Evolutionary conservation across 2,888 invertebrate species (phyloP).

Genomic region (Xylota sylvarum): DNA sequence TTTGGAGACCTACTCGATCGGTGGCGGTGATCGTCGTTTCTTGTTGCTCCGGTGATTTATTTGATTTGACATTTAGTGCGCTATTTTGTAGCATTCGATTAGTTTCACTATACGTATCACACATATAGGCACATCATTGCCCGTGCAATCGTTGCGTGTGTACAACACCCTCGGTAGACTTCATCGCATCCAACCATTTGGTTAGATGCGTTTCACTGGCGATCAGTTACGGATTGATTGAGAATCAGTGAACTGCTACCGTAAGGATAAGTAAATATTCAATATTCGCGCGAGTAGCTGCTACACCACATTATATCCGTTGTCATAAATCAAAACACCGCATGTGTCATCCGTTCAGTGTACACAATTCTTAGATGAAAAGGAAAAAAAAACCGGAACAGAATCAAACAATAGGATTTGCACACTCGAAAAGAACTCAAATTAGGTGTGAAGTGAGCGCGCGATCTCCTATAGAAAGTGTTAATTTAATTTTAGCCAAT

Average conservation of each 20-base stretch:
- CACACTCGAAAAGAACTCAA: constrained; percentile 73
- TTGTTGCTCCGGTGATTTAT: constrained; percentile 66
- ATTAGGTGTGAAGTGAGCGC: constrained; percentile 83
- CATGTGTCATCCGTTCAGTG: constrained; percentile 44
- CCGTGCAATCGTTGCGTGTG: constrained; percentile 28
- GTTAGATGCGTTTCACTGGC: constrained; percentile 61
- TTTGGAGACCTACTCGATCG: constrained; percentile 69
- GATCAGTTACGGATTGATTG: constrained; percentile 74
- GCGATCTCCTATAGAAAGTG: constrained; percentile 81
- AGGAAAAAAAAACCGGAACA: constrained; percentile 50
- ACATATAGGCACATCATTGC: constrained; percentile 22
- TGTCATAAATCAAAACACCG: background rate
- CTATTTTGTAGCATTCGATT: constrained; percentile 63
- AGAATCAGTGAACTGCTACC: constrained; percentile 67
- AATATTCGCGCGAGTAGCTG: constrained; percentile 36
- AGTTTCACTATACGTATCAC: constrained; percentile 47
- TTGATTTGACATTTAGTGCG: constrained; percentile 67
- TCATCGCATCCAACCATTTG: constrained; percentile 56
- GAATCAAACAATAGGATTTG: constrained; percentile 62
- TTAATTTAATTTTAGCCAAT: constrained; percentile 80
- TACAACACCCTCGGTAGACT: constrained; percentile 47
- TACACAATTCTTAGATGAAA: constrained; percentile 15
- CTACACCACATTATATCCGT: background rate
- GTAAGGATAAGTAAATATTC: constrained; percentile 43
- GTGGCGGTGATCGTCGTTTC: constrained; percentile 59